Percentiles rank a stretch among this genome's conserved stretches.
Conservation (phyloP, 2,113 vertebrate species). For the Dromaius novaehollandiae region DNA sequence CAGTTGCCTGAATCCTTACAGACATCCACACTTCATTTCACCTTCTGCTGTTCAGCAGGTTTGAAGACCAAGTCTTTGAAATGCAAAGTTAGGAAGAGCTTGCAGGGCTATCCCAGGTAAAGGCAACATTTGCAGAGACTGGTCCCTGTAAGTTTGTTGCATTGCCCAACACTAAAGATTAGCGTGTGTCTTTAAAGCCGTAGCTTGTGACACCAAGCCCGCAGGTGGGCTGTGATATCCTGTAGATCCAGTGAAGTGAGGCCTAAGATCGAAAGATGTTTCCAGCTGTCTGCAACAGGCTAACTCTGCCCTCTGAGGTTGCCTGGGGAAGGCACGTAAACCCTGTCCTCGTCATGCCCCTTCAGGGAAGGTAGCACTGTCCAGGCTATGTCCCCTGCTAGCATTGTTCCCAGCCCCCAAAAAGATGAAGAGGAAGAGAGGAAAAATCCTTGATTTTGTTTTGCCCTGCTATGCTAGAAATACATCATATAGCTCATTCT, state of each 20-base stretch:
- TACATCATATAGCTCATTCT: not conserved
- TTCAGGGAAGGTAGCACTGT: not conserved
- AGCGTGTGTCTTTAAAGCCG: not conserved
- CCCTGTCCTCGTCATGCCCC: not conserved
- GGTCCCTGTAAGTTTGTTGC: not conserved
- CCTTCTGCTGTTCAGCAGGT: not conserved
- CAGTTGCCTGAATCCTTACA: not conserved
- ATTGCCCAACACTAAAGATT: fast-evolving
- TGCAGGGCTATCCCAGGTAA: not conserved
- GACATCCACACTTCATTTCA: not conserved
- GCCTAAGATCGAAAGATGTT: not conserved
- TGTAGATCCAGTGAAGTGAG: not conserved
- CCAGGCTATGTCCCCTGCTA: not conserved
- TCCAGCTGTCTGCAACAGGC: not conserved
- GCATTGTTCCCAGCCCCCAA: not conserved
- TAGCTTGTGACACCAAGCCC: not conserved
- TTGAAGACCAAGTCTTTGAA: not conserved
- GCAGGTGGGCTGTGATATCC: not conserved
- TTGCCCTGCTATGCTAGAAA: not conserved
- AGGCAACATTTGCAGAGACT: not conserved
- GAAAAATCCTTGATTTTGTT: not conserved
- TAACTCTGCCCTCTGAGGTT: not conserved
- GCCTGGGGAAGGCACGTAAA: not conserved
- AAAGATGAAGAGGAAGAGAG: not conserved
- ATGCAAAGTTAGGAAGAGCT: not conserved